Conservation (phyloP, 2,113 vertebrate genomes). For the Chascanopsetta lugubris region DNA sequence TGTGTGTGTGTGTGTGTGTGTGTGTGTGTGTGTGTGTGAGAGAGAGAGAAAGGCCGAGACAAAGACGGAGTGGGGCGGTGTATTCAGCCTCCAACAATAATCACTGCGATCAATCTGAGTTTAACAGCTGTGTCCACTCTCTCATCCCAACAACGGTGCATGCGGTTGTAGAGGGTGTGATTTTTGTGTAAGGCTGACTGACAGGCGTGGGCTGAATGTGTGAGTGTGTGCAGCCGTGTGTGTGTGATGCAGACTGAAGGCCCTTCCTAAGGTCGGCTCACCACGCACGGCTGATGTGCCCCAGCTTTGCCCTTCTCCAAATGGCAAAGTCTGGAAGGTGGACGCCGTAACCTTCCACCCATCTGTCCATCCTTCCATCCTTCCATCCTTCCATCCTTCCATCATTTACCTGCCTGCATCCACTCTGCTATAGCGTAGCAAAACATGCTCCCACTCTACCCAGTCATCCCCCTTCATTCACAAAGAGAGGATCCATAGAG, state of each 20-base stretch:
- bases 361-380: background rate
- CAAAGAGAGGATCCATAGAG: conserved; percentile 45
- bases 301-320: conserved; percentile 26
- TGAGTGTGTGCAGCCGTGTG: conserved; percentile 15
- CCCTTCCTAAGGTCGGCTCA: conserved; percentile 3
- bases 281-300: conserved; percentile 11
- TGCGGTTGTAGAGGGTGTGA: conserved; percentile 13
- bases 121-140: conserved; percentile 37
- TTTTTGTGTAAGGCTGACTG: conserved; percentile 20
- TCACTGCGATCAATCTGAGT: conserved; percentile 16
- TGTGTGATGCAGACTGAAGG: conserved; percentile 40
- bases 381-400: conserved; percentile 10
- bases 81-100: conserved; percentile 7
- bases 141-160: conserved; percentile 15
- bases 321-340: background rate
- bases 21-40: background rate
- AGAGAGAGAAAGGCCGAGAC: background rate
- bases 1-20: background rate
- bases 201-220: conserved; percentile 12
- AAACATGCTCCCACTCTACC: conserved; percentile 37
- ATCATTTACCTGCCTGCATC: conserved; percentile 2
- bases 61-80: background rate
- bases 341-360: background rate
- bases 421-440: conserved; percentile 24
- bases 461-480: conserved; percentile 24